Base-by-base conservation (phyloP, 2,888 invertebrate genomes). In the Parasteatoda lunata region DNA sequence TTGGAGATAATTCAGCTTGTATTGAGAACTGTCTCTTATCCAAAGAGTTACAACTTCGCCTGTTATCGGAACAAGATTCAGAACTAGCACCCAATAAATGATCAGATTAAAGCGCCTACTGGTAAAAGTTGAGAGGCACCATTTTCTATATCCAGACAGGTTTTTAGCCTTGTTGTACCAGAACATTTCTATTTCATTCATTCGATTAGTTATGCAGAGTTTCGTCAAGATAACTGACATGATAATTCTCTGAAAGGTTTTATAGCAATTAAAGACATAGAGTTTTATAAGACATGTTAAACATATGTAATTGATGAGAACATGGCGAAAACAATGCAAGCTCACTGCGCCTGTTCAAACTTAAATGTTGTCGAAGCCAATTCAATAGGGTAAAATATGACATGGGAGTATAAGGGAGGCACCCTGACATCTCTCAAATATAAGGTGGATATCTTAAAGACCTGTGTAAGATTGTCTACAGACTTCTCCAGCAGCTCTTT, bases 51-150 rank as follows among this genome's bases (percentile, higher is more conserved):
- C 7, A 5, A 51, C 51, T 51, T 79, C 69, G 9, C 51, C 78
- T 0, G 59, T 65, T 4, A 84, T 75, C 3, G 84, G 78, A 13
- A 79, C 9, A 4, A 84, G 7, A 47, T 84, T 84, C 6, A 84
- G 13, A 5, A 84, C 47, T 47, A 79, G 45, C 0, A 65, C 30
- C 75, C 75, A 79, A 49, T 49, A 84, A 5, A 79, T 3, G 3
- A 79, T n/a, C 0, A 72, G 30, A 7, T 45, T 64, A 64, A 65
- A 65, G 9, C 45, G 48, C 5, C 3, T 7, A 9, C 79, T 84
- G 9, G 65, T 3, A 45, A 69, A 84, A 5, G 49, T 64, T 11
- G 7, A 3, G 13, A 79, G 11, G 30, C 78, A 84, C 59, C 51
- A 59, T 65, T 76, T 79, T 7, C 70, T 47, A 30, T 79, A 75